These are phyloP conservation scores for Fulmarus glacialis DNA, from an alignment of 2,113 vertebrate species.

Conservation along the genomic window DNA sequence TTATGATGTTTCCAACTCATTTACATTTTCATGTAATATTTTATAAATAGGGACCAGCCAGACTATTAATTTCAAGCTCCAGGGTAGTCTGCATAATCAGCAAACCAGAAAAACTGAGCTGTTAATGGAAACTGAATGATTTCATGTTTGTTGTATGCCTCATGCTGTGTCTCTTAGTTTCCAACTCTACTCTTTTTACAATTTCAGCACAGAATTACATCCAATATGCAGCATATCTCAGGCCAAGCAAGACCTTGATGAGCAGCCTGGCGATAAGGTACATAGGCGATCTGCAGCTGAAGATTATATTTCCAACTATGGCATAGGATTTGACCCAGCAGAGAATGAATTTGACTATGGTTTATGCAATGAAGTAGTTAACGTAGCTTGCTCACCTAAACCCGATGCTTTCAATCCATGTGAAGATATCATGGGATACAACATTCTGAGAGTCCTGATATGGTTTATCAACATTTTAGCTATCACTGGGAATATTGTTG, in stretches of 20 bases:
- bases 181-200: neutral
- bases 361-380: constrained; percentile 78
- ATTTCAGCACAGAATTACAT: constrained; percentile 78
- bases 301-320: constrained; percentile 37
- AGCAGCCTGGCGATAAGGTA: neutral
- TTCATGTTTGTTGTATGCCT: neutral
- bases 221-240: constrained; percentile 76
- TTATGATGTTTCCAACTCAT: neutral
- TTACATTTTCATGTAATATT: neutral
- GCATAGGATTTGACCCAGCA: constrained; percentile 43
- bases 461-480: constrained; percentile 93
- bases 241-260: constrained; percentile 51
- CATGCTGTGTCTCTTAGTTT: neutral
- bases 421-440: constrained; percentile 92
- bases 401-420: constrained; percentile 94
- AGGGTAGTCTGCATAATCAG: neutral
- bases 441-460: constrained; percentile 85
- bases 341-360: constrained; percentile 74
- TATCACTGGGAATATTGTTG: constrained; percentile 84
- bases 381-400: constrained; percentile 84
- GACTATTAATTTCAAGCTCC: neutral
- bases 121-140: neutral
- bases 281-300: constrained; percentile 34
- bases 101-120: neutral
- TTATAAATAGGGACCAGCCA: neutral